phyloP scores from a whole-genome alignment of 2,888 invertebrate genomes.

The Acanthacorydalis orientalis region DNA sequence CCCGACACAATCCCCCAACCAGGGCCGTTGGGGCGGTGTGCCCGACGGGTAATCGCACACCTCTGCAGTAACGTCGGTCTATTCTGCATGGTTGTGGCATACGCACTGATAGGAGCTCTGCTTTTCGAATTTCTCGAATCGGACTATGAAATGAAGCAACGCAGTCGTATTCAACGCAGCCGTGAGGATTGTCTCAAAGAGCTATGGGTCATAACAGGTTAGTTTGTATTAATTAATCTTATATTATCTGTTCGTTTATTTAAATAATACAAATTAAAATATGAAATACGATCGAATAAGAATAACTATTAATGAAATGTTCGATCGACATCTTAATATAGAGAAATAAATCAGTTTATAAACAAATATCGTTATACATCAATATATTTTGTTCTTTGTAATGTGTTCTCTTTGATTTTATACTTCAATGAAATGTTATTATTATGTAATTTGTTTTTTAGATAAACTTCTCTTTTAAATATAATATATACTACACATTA shows the following conservation, averaged over 20 bases:
- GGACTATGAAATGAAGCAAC: slow-evolving; percentile 45
- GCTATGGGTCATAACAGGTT: slow-evolving; percentile 57
- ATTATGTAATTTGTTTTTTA: too few relatives aligned
- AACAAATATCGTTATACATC: too few relatives aligned
- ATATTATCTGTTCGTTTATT: not conserved
- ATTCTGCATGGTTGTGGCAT: slow-evolving; percentile 52
- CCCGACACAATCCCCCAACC: not conserved
- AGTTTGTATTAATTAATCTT: slow-evolving; percentile 14
- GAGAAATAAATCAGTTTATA: too few relatives aligned
- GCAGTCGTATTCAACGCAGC: slow-evolving; percentile 42
- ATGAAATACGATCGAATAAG: not conserved
- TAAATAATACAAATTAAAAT: not conserved
- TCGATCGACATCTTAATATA: too few relatives aligned
- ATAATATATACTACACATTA: too few relatives aligned
- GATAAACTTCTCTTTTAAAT: too few relatives aligned
- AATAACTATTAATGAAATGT: too few relatives aligned
- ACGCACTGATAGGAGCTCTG: slow-evolving; percentile 57
- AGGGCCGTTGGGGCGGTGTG: not conserved
- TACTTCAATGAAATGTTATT: too few relatives aligned
- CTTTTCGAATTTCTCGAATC: slow-evolving; percentile 61
- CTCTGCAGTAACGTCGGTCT: slow-evolving; percentile 53
- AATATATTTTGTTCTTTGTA: too few relatives aligned
- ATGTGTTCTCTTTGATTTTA: too few relatives aligned
- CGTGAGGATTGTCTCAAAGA: slow-evolving; percentile 48
- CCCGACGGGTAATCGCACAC: not conserved